These are phyloP conservation scores for Idaea aversata DNA, from an alignment of 2,888 invertebrate genomes.

Conservation along the genomic window DNA sequence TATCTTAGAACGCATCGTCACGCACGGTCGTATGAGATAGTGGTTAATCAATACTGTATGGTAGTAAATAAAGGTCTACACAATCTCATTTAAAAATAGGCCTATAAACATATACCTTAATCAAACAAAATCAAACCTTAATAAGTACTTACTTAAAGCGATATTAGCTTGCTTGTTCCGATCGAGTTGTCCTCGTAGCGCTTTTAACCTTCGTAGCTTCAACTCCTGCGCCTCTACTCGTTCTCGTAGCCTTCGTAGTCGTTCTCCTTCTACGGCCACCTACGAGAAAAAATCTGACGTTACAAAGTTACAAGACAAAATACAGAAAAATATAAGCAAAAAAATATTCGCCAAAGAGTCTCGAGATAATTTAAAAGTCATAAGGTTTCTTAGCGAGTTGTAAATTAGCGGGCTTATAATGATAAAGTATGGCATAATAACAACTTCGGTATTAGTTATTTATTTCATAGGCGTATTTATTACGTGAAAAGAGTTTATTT, in stretches of 20 bases:
- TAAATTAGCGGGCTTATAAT: background rate
- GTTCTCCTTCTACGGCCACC: constrained; percentile 93
- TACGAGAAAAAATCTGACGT: constrained; percentile 36
- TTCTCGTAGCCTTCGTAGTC: constrained; percentile 91
- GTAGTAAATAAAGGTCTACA: too few species aligned
- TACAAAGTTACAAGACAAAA: background rate
- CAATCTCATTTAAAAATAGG: background rate
- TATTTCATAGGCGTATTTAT: constrained; percentile 59
- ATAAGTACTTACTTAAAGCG: constrained; percentile 89
- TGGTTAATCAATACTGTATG: too few species aligned
- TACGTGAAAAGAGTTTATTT: constrained; percentile 59
- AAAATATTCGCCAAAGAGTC: background rate
- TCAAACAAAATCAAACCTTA: background rate
- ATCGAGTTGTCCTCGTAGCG: constrained; percentile 96
- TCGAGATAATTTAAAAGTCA: background rate
- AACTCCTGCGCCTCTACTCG: constrained; percentile 97
- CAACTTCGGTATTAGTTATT: constrained; percentile 33
- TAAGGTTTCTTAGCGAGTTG: background rate
- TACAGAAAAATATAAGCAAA: background rate
- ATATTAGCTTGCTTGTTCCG: constrained; percentile 95
- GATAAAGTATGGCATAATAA: background rate
- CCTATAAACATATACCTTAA: constrained; percentile 2
- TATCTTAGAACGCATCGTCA: too few species aligned
- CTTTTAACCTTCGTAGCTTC: constrained; percentile 94
- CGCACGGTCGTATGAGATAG: too few species aligned